Base-by-base conservation (phyloP, 2,797 vertebrate genomes). In the Eptatretus atami region DNA sequence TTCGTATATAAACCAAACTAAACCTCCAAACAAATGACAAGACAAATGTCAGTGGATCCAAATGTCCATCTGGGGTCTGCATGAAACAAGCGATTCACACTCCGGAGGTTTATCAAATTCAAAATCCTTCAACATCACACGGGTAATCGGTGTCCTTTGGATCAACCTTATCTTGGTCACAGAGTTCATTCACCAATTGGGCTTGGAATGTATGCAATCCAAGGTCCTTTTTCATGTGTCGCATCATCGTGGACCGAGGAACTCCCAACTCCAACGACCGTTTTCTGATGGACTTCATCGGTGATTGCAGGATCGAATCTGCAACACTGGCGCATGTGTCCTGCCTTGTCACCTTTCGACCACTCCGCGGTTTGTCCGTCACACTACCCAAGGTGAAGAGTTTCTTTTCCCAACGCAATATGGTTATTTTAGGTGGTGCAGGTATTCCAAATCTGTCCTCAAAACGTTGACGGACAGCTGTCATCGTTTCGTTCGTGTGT, bases 161-260 rank as follows among this genome's bases (percentile, higher is more conserved):
- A 3, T 44, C 31, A 44, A 8, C 31, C 31, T 4, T 4, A 44
- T 44, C 31, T 44, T 44, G 31, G 31, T 44, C 31, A 44, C 4
- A 44, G 31, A 44, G 31, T 44, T 44, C 31, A 44, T 44, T 44
- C 31, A 8, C 31, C 31, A 44, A 44, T 44, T 44, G 31, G 31
- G 31, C 31, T 44, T 8, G 31, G 31, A 44, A 44, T 8, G 31
- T 44, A 44, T 44, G 31, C 6, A 44, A 44, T 44, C 31, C 31
- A 44, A 61, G 57, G 57, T 61, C 57, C 57, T 61, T 61, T 24
- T 61, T 61, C n/a, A 61, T 61, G 57, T 61, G 57, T n/a, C 25
- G n/a, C 57, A n/a, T 61, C 57, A 61, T 61, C 10, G 57, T 61
- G 9, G 57, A 61, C 57, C 57, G 57, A n/a, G 57, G 57, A n/a